phyloP scores from a whole-genome alignment of 2,113 vertebrate species.

The Ceyx margarethae region DNA sequence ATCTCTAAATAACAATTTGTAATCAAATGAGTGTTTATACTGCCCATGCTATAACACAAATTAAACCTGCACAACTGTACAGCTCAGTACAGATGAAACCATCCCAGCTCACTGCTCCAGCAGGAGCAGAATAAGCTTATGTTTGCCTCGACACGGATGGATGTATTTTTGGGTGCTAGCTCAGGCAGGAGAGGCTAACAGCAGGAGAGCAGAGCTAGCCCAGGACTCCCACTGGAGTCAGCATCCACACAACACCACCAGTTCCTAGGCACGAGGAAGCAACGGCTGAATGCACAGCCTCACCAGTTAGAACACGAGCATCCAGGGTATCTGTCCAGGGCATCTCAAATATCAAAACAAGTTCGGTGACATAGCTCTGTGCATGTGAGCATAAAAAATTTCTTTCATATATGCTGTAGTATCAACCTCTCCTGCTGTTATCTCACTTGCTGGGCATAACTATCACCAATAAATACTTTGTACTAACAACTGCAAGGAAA shows the following conservation, averaged over 20 bases:
- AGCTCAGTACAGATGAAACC: background rate
- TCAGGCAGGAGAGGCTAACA: background rate
- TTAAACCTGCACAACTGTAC: background rate
- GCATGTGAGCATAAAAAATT: background rate
- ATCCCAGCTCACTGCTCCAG: background rate
- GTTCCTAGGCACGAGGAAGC: background rate
- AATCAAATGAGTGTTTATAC: background rate
- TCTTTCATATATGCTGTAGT: background rate
- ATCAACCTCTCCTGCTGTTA: background rate
- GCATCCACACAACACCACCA: background rate
- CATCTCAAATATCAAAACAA: background rate
- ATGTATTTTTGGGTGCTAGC: background rate
- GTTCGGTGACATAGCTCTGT: conserved; percentile 1
- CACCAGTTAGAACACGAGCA: fast-evolving
- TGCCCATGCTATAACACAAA: background rate
- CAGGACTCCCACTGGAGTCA: background rate
- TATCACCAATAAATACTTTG: background rate
- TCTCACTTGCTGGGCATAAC: background rate
- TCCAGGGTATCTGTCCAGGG: background rate
- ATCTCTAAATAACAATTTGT: background rate
- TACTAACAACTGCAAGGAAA: background rate
- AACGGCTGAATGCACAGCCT: background rate
- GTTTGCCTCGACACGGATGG: fast-evolving
- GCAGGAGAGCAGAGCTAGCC: background rate
- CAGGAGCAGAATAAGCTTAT: fast-evolving